These are phyloP conservation scores for Campaea margaritaria DNA, from an alignment of 2,888 invertebrate genomes.

Conservation along the genomic window DNA sequence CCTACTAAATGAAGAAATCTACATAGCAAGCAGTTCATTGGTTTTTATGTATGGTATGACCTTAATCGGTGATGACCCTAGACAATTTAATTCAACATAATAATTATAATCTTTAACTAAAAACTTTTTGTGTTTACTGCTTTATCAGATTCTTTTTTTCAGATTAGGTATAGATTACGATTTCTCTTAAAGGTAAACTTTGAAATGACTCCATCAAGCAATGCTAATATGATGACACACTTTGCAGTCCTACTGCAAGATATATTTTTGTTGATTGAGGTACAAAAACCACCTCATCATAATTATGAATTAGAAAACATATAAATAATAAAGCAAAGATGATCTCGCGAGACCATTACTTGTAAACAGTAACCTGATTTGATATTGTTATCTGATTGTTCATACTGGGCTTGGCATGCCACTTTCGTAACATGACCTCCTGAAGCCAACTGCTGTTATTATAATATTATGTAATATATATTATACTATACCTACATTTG, in stretches of 20 bases:
- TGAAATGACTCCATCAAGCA: not conserved
- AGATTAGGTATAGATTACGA: too few relatives aligned
- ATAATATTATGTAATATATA: slow-evolving; percentile 3
- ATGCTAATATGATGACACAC: slow-evolving; percentile 1
- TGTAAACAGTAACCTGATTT: not conserved
- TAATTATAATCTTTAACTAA: too few relatives aligned
- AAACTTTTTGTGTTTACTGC: too few relatives aligned
- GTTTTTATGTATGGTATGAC: too few relatives aligned
- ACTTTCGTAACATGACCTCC: slow-evolving; percentile 19
- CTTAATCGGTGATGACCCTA: too few relatives aligned
- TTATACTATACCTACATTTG: too few relatives aligned
- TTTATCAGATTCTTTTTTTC: too few relatives aligned
- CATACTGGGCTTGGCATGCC: not conserved
- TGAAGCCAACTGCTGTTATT: slow-evolving; percentile 7
- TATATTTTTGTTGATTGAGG: too few relatives aligned
- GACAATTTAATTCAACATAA: too few relatives aligned
- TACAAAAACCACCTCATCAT: not conserved
- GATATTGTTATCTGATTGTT: not conserved
- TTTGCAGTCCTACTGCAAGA: not conserved
- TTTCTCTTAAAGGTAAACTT: not conserved
- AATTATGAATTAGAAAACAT: not conserved
- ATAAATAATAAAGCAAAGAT: not conserved
- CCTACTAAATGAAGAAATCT: too few relatives aligned
- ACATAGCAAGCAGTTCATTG: too few relatives aligned
- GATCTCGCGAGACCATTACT: not conserved